Evolutionary conservation across 2,888 invertebrate species (phyloP), one percentile per base, ranked within the genome.

Genomic region (Hydrotaea diabolus): DNA sequence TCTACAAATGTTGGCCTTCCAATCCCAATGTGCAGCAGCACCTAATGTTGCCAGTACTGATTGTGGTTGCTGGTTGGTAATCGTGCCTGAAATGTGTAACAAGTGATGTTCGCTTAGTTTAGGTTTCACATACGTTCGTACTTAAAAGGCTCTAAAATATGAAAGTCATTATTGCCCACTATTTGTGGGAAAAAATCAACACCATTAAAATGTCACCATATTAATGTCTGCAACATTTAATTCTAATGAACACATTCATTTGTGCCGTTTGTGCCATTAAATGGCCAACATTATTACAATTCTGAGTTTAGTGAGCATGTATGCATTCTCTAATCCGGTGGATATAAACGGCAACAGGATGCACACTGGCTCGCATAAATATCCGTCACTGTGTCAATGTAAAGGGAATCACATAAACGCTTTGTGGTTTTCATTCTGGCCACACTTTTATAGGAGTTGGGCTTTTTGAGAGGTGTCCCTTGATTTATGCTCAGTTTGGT

Each of bases 211-310:
- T 77, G 78, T 83, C 75, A 80, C 57, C 80, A 57, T 82, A 59
- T 78, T 83, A 85, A 85, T 85, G 82, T 66, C 57, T 83, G 73
- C 80, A 80, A 82, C 75, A 80, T 85, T 83, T 83, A 85, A 83
- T 85, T 80, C 79, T 82, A 85, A 85, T 85, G 80, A 85, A 85
- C 75, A 75, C 77, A 82, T 83, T 85, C 74, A 85, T 83, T 85
- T 82, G 77, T 83, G 80, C 75, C 7, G 80, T 78, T n/a, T n/a
- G n/a, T 83, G 80, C 71, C 77, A 76, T 76, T 83, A 80, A 85
- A 85, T 85, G 79, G 39, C 82, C 85, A 77, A 77, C 82, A 85
- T 85, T 85, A 82, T 62, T 21, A 46, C 79, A 81, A 64, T 76
- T 72, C 64, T 64, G 36, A 8, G 62, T 62, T 78, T 9, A 78